phyloP scores from a whole-genome alignment of 1,140 invertebrate genomes.

The Maniola jurtina region DNA sequence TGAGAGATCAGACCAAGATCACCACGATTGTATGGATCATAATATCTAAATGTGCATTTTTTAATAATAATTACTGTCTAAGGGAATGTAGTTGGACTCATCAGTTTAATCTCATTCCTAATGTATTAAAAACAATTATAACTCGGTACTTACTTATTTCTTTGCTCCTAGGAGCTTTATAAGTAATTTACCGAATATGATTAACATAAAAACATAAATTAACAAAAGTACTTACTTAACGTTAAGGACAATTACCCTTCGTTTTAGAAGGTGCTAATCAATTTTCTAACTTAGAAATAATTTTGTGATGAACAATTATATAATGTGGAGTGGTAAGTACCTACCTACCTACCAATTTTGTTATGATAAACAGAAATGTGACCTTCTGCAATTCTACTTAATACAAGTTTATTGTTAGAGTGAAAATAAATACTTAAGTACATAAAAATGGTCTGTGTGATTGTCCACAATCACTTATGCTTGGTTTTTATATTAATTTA shows the following conservation, averaged over 20 bases:
- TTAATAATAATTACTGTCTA: slow-evolving; percentile 21
- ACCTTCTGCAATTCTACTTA: neutral
- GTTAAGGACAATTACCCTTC: slow-evolving; percentile 42
- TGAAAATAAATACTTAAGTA: no score
- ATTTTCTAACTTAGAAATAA: slow-evolving; percentile 30
- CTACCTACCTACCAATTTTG: neutral
- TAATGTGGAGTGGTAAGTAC: neutral
- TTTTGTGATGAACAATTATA: slow-evolving; percentile 18
- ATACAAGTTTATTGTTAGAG: no score
- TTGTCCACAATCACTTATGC: no score
- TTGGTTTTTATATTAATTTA: no score
- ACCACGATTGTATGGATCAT: neutral
- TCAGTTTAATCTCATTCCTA: slow-evolving; percentile 18
- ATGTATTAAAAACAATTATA: slow-evolving; percentile 16
- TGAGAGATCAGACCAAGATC: neutral
- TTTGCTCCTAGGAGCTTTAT: slow-evolving; percentile 26
- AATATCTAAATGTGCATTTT: slow-evolving; percentile 43
- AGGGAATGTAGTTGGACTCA: slow-evolving; percentile 13
- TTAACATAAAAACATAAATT: slow-evolving; percentile 22
- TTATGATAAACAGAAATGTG: no score
- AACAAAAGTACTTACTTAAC: slow-evolving; percentile 28
- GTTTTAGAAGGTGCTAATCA: slow-evolving; percentile 60
- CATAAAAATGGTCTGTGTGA: no score
- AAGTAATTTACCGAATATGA: slow-evolving; percentile 18
- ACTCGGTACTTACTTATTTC: slow-evolving; percentile 29